These are phyloP conservation scores for Parus major DNA, from an alignment of 2,113 vertebrate genomes.

Conservation along the genomic window DNA sequence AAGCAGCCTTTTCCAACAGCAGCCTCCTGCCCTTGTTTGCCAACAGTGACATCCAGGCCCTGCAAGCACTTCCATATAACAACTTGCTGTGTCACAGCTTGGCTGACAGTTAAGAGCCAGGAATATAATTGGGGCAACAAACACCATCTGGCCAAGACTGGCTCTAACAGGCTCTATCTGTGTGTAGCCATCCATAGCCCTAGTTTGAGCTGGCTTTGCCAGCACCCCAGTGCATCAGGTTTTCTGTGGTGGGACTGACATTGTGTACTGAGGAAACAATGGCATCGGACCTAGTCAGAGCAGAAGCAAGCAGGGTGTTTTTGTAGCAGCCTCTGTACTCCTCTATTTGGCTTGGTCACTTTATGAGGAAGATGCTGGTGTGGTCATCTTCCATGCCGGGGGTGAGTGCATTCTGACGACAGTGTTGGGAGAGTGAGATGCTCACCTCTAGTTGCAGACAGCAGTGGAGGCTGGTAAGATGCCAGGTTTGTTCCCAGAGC, in stretches of 20 bases:
- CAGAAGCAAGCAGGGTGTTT: background rate
- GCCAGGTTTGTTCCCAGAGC: background rate
- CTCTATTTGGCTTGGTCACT: background rate
- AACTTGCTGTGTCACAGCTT: slow-evolving; percentile 15
- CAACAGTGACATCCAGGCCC: background rate
- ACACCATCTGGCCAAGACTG: slow-evolving; percentile 37
- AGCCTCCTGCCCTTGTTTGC: background rate
- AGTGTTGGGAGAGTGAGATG: background rate
- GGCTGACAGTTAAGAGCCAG: slow-evolving; percentile 24
- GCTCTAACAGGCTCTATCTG: background rate
- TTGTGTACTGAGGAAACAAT: background rate
- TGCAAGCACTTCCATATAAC: background rate
- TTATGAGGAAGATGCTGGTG: background rate
- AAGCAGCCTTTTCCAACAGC: background rate
- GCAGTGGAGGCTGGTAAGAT: background rate
- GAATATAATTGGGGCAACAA: slow-evolving; percentile 24
- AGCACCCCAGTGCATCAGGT: background rate
- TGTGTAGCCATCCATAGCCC: background rate
- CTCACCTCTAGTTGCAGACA: background rate
- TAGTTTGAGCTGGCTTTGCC: background rate
- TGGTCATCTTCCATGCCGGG: background rate
- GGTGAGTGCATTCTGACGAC: background rate
- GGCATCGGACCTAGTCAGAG: background rate
- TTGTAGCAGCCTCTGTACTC: background rate
- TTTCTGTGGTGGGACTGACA: background rate